Base-by-base conservation (phyloP, 2,888 invertebrate species). In the Hylaea fasciaria region DNA sequence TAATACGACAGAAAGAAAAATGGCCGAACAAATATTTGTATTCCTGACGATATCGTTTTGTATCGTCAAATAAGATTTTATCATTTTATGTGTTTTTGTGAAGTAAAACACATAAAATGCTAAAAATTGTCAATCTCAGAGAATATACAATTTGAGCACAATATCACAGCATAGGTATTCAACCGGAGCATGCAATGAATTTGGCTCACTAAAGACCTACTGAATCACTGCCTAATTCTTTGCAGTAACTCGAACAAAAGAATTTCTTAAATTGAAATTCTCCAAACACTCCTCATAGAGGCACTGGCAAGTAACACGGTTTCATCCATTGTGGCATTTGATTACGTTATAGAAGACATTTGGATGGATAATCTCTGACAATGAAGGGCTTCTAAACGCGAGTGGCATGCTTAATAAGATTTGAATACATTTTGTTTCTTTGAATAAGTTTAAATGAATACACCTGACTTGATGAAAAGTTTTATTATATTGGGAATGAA, bases 311-410 rank as follows among this genome's bases (percentile, higher is more conserved):
- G 37, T 37, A 12, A 12, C 72, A 54, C 51, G 50, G 52, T 75
- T 80, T 81, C 73, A 81, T 83, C 84, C 80, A 79, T 76, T 82
- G 81, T 79, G 79, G 81, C 72, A 82, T 85, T 88, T 87, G 86
- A 86, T 84, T 80, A 77, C 75, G 80, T 80, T 81, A 83, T 86
- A n/a, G n/a, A 85, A 85, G 77, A 77, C 83, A 85, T 86, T 83
- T 78, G 77, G 81, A 80, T 78, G 82, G 81, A 85, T 87, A 85
- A 86, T 87, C 83, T 82, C 66, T 70, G 78, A 77, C 80, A 77
- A 77, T 83, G 8, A 40, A 82, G 78, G 80, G 80, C 77, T 74
- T 68, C 68, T 74, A 72, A 80, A 81, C 79, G 83, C 70, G 79
- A 77, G 72, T 64, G 74, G 82, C 81, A 83, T 82, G 76, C 80